Base-by-base conservation (phyloP, 2,888 invertebrate genomes). In the Patella caerulea region DNA sequence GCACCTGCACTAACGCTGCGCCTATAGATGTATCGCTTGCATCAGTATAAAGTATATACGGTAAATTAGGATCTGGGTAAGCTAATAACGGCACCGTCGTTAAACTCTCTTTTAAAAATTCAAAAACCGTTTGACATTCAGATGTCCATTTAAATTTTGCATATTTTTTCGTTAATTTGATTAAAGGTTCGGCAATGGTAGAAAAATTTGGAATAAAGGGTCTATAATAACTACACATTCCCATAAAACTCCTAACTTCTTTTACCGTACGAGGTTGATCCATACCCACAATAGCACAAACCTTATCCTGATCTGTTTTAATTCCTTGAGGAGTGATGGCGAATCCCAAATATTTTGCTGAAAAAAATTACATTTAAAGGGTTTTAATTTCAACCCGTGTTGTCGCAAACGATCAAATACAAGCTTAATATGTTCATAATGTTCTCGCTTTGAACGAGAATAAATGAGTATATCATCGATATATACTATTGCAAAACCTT, bases 391-490 rank as follows among this genome's bases (percentile, higher is more conserved):
- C 24, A 80, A 11, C 34, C 73, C 17, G 59, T n/a, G 14, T 29
- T 55, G 34, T 73, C 73, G 12, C 34, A 56, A 55, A 29, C 59
- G 1, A 19, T 17, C 19, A 59, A 59, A 15, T 3, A 14, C 3
- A 15, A 7, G 2, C 17, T 56, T 17, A 15, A 56, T 15, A 15
- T 17, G 56, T 56, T 15, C 14, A 15, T 15, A 56, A 56, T 56
- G 56, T 56, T 56, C 56, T 24, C 81, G 78, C 17, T 75, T 15
- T 11, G 78, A 76, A 29, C 70, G 34, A 12, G 74, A 75, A 29
- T 78, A 80, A 24, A 82, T 78, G 1, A 83, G 24, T 53, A 83
- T 77, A 53, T 83, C 81, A 71, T 84, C 81, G 1, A 83, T 56
- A 59, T 82, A 81, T 2, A 74, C 73, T 1, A 74, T 70, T 4